Evolutionary conservation across 2,888 invertebrate species (phyloP).

Genomic region (Cylindroiulus punctatus): DNA sequence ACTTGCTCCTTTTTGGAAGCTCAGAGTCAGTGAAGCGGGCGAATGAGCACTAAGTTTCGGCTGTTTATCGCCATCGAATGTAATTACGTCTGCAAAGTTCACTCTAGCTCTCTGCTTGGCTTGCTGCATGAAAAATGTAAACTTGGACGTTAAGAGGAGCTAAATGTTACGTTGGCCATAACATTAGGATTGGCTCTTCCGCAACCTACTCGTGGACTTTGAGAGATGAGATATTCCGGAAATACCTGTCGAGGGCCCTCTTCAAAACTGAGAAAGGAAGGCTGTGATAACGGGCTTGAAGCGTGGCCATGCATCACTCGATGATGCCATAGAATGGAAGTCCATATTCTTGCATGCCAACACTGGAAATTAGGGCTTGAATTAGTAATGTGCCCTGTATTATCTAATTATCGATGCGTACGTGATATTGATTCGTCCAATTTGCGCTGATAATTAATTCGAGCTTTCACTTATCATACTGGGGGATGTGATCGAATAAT

Average conservation of each 20-base stretch:
- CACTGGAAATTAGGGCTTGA: no score
- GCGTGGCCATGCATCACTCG: neutral
- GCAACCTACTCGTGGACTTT: neutral
- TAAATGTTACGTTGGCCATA: neutral
- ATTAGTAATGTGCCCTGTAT: no score
- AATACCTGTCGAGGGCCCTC: slow-evolving; percentile 6
- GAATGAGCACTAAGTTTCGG: slow-evolving; percentile 2
- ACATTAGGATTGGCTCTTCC: neutral
- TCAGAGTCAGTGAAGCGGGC: neutral
- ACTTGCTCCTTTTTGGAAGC: neutral
- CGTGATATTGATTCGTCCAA: no score
- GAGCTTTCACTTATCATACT: no score
- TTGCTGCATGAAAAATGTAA: neutral
- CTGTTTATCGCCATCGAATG: slow-evolving; percentile 39
- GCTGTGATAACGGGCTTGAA: neutral
- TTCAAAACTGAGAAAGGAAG: neutral
- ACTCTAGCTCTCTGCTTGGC: neutral
- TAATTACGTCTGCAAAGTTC: slow-evolving; percentile 5
- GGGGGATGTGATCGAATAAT: no score
- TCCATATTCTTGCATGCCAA: no score
- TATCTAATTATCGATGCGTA: no score
- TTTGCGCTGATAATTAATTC: no score
- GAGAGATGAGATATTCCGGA: neutral
- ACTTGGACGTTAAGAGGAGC: neutral
- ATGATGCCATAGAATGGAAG: no score